Percentiles rank a stretch among this genome's conserved stretches.
phyloP scores from a whole-genome alignment of 2,113 vertebrate species.

The Sminthopsis crassicaudata region DNA sequence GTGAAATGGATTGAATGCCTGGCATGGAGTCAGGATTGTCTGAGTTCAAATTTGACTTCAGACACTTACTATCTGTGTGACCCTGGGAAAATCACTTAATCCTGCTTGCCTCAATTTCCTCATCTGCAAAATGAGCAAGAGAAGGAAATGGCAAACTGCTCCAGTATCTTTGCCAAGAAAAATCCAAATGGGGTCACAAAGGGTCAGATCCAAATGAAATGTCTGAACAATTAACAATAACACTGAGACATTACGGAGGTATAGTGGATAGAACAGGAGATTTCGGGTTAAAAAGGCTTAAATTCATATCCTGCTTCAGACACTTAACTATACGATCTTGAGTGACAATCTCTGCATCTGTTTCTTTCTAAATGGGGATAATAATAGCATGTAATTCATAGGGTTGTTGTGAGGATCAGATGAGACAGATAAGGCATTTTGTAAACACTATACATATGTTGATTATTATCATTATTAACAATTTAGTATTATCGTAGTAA shows the following conservation, averaged over 20 bases:
- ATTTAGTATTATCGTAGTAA: not conserved
- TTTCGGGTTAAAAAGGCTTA: not conserved
- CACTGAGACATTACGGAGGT: not conserved
- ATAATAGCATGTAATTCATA: not conserved
- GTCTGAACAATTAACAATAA: too few relatives aligned
- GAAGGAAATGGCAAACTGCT: too few relatives aligned
- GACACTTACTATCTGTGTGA: not conserved
- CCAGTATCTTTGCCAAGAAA: too few relatives aligned
- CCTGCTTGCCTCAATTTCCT: too few relatives aligned
- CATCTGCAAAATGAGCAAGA: too few relatives aligned
- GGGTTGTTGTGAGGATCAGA: not conserved
- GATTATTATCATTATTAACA: not conserved
- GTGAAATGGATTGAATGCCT: not conserved
- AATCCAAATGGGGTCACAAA: too few relatives aligned
- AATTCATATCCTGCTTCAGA: not conserved
- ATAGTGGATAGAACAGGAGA: not conserved
- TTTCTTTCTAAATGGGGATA: not conserved
- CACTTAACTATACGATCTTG: not conserved
- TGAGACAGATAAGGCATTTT: not conserved
- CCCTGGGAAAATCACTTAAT: too few relatives aligned
- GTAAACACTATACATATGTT: not conserved
- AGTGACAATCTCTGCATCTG: not conserved
- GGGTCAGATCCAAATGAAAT: too few relatives aligned
- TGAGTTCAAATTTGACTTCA: not conserved
- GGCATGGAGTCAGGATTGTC: not conserved